Evolutionary conservation across 30 jellyfish, hydroid and myxozoan genomes (phyloP).

Genomic region (Calvadosia cruxmelitensis): DNA sequence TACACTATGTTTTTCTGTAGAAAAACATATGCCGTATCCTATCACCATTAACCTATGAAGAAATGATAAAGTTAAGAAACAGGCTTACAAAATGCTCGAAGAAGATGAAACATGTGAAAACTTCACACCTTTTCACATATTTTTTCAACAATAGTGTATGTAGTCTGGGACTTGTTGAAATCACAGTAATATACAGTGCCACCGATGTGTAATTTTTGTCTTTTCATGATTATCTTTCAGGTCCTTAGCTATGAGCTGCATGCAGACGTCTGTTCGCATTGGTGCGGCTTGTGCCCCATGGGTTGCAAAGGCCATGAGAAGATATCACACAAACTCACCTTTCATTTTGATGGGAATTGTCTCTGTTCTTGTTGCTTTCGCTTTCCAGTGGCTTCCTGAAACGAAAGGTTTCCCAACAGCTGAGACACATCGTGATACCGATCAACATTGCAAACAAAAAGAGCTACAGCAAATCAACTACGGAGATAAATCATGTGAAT

Average conservation of each 20-base stretch:
- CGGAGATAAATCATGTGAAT: too few species aligned
- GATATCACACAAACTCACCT: constrained; percentile 28
- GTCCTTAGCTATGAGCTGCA: constrained; percentile 58
- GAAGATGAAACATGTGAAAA: too few species aligned
- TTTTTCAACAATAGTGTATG: too few species aligned
- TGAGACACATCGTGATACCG: constrained; percentile 4
- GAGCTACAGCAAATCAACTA: too few species aligned
- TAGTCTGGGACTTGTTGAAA: too few species aligned
- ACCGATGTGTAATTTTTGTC: neutral
- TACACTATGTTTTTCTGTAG: too few species aligned
- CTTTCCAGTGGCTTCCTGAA: constrained; percentile 42
- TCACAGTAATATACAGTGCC: neutral
- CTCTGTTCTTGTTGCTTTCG: constrained; percentile 17
- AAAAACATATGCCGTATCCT: too few species aligned
- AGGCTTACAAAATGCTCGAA: too few species aligned
- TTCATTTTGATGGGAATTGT: constrained; percentile 58
- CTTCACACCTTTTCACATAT: too few species aligned
- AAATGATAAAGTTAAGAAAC: too few species aligned
- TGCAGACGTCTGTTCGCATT: constrained; percentile 49
- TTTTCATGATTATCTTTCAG: constrained; percentile 1
- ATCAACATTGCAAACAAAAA: too few species aligned
- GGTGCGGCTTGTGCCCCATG: constrained; percentile 88
- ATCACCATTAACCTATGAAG: too few species aligned
- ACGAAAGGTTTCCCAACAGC: constrained; percentile 62
- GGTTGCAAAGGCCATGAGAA: constrained; percentile 53